Base-by-base conservation (phyloP, 2,888 invertebrate genomes). In the Apodemia mormo region DNA sequence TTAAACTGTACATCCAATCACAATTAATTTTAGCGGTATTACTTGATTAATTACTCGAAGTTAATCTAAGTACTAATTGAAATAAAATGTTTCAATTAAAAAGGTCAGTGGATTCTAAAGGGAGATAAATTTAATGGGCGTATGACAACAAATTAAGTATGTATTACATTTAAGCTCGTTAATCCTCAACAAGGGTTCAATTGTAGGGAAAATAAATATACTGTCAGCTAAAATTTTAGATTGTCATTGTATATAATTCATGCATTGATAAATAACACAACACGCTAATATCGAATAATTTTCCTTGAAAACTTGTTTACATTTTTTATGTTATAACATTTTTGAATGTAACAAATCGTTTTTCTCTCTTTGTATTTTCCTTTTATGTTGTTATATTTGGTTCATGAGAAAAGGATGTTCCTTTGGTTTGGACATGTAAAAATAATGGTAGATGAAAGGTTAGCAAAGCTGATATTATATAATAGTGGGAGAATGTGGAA, bases 11-110 rank as follows among this genome's bases (percentile, higher is more conserved):
- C 49, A 49, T n/a, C 49, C 14, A 49, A 49, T n/a, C 6, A 49
- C 49, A 49, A 49, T 49, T 49, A 49, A 14, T 49, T 49, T 14
- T 14, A 14, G 14, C 10, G 14, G 7, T 14, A 14, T 33, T 30
- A 33, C 14, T 1, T 0, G 61, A 61, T 30, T 61, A 61, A 61
- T 61, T 14, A 14, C 6, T 12, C 58, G 58, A 58, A 29, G 12
- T 30, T 29, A 58, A 30, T 58, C 29, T 14, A 22, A 22, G 22
- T 22, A 61, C 61, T 33, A 33, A 61, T 61, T 33, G 61, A 61
- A 61, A 61, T 61, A 61, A 61, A 61, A 33, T 61, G 33, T 33
- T 61, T 61, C 33, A 61, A 61, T 61, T 14, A 61, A 61, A 61
- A 61, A 14, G 61, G 14, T 61, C 33, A 61, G 14, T 61, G 4